Conservation (phyloP, 2,113 vertebrate genomes). For the Epinephelus moara region DNA sequence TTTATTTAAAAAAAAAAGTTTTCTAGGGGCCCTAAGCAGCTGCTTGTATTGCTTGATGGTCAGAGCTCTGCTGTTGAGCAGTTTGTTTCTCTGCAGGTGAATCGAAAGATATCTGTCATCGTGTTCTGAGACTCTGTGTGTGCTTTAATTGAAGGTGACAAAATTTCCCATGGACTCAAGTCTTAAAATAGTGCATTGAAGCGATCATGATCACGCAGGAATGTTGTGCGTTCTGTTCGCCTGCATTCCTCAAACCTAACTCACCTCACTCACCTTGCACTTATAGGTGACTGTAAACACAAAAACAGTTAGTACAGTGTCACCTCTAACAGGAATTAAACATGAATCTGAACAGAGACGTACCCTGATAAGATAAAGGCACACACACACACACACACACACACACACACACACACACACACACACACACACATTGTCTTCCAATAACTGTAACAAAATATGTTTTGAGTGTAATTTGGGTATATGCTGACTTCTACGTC, state of each 20-base stretch:
- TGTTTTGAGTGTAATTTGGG: conserved; percentile 29
- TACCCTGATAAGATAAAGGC: background rate
- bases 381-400: too few species aligned
- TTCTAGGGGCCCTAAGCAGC: too few species aligned
- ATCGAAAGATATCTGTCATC: background rate
- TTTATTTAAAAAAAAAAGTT: too few species aligned
- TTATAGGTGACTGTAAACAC: conserved; percentile 14
- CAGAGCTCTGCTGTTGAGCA: too few species aligned
- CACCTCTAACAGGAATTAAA: conserved; percentile 6
- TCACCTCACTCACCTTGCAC: conserved; percentile 30
- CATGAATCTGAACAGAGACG: background rate
- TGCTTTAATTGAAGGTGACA: background rate
- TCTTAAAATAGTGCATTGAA: conserved; percentile 45
- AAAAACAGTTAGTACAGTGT: background rate
- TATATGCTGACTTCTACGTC: conserved; percentile 17
- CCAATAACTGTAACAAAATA: background rate
- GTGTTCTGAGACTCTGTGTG: background rate
- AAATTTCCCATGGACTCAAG: conserved; percentile 25
- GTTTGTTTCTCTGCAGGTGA: background rate
- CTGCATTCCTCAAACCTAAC: conserved; percentile 76
- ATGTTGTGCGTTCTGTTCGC: conserved; percentile 75
- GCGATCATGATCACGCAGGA: conserved; percentile 46
- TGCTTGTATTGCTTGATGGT: too few species aligned
- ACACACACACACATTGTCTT: background rate
- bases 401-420: too few species aligned